Conservation (phyloP, 1,140 invertebrate genomes). For the Drosophila teissieri region DNA sequence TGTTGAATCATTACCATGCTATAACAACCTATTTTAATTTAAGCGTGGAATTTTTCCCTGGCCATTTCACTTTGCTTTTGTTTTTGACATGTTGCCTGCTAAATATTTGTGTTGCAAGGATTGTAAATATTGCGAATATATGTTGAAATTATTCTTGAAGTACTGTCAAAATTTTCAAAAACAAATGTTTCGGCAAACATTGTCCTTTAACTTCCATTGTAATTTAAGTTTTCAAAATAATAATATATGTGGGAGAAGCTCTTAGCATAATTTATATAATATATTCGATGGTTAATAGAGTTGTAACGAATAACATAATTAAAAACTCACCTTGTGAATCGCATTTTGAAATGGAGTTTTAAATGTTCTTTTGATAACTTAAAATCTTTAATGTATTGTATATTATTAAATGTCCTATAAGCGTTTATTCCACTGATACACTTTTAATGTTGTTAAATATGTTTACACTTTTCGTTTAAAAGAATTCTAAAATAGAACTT, state of each 20-base stretch:
- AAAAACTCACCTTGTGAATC: slow-evolving; percentile 65
- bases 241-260: no score
- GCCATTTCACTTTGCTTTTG: background rate
- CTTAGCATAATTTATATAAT: no score
- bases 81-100: no score
- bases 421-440: background rate
- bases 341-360: slow-evolving; percentile 44
- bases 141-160: no score
- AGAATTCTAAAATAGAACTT: slow-evolving; percentile 2
- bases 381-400: background rate
- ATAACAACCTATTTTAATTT: background rate
- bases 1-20: slow-evolving; percentile 36
- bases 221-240: no score
- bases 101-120: no score
- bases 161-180: no score
- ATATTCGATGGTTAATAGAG: background rate
- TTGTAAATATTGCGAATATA: no score
- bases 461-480: background rate
- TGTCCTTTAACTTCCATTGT: no score
- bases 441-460: background rate
- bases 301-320: background rate
- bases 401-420: background rate
- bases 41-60: slow-evolving; percentile 1
- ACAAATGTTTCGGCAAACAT: no score
- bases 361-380: background rate